A percentile compares a stretch with the other conserved stretches of the same genome.
These are phyloP conservation scores for Gryllus bimaculatus DNA, from an alignment of 1,140 invertebrate genomes.

Conservation along the genomic window DNA sequence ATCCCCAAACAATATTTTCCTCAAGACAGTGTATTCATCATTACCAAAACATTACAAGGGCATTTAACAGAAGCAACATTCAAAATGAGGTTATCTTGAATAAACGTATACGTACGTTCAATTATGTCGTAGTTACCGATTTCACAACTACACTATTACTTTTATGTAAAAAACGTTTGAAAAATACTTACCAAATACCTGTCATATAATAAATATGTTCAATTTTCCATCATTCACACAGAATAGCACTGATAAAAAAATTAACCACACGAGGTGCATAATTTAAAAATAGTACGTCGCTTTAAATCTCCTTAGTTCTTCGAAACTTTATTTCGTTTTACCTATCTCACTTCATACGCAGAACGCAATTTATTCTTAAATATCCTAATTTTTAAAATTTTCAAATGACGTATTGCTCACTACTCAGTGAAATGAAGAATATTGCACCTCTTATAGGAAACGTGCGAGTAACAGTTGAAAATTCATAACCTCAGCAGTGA, in stretches of 20 bases:
- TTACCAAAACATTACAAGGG: no score
- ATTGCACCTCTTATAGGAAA: not conserved
- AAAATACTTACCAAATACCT: not conserved
- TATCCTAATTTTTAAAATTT: not conserved
- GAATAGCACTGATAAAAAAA: not conserved
- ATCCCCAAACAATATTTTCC: no score
- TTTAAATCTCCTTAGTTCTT: not conserved
- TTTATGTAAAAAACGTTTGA: no score
- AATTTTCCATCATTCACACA: not conserved
- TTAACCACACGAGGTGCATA: not conserved
- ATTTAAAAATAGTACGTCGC: not conserved
- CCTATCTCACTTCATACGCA: no score
- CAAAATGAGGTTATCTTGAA: no score
- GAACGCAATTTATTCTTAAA: no score
- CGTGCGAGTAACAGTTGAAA: conserved; percentile 1
- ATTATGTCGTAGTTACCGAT: no score
- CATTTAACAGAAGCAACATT: no score
- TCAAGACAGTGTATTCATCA: no score
- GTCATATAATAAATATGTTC: not conserved
- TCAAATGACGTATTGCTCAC: not conserved
- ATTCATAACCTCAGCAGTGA: conserved; percentile 1
- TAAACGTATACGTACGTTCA: no score
- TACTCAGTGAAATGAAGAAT: not conserved
- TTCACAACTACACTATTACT: no score
- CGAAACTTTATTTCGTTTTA: not conserved